Evolutionary conservation across 1,140 invertebrate species (phyloP).

Genomic region (Chymomyza costata): DNA sequence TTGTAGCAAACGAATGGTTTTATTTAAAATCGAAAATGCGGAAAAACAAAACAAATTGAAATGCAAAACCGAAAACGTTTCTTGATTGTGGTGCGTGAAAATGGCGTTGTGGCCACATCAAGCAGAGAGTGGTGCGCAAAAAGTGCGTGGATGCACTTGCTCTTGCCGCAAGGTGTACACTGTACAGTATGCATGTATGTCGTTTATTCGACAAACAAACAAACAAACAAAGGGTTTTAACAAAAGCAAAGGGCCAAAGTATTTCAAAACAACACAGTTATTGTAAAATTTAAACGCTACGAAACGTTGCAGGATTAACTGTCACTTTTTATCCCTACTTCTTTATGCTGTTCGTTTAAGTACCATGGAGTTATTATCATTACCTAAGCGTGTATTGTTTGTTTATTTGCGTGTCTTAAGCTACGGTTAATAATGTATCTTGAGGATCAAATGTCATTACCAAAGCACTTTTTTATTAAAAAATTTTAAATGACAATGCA

Average conservation of each 20-base stretch:
- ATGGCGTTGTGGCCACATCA: too few relatives aligned
- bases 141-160: slow-evolving; percentile 47
- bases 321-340: slow-evolving; percentile 1
- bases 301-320: too few relatives aligned
- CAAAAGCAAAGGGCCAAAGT: slow-evolving; percentile 62
- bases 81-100: slow-evolving; percentile 39
- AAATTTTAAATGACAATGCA: too few relatives aligned
- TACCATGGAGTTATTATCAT: too few relatives aligned
- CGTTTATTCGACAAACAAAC: slow-evolving; percentile 43
- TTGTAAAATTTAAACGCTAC: slow-evolving; percentile 45
- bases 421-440: too few relatives aligned
- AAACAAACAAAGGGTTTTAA: slow-evolving; percentile 35
- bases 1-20: slow-evolving; percentile 19
- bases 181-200: slow-evolving; percentile 17
- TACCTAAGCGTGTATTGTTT: too few relatives aligned
- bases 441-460: too few relatives aligned
- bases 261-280: slow-evolving; percentile 58
- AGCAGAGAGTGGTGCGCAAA: slow-evolving; percentile 5
- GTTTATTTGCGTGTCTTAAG: too few relatives aligned
- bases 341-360: too few relatives aligned
- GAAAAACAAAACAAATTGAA: slow-evolving; percentile 52
- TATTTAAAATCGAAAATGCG: slow-evolving; percentile 65
- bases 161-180: slow-evolving; percentile 53
- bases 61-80: slow-evolving; percentile 43
- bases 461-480: too few relatives aligned